Conservation (phyloP, 2,888 invertebrate genomes). For the Rhagonycha fulva region DNA sequence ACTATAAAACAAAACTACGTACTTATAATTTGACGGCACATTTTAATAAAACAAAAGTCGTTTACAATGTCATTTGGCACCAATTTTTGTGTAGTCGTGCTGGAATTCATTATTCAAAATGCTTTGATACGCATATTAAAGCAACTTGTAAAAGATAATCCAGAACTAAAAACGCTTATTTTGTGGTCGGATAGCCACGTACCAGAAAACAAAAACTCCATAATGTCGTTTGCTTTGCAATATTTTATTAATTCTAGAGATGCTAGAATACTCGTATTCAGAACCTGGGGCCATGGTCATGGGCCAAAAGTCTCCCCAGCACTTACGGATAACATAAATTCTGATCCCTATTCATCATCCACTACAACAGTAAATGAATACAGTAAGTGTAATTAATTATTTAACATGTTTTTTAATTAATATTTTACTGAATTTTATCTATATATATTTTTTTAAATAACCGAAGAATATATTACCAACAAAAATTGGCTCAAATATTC, state of each 20-base stretch:
- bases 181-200: constrained; percentile 28
- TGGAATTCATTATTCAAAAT: constrained; percentile 20
- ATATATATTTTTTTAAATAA: too few species aligned
- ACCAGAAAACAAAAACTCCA: constrained; percentile 25
- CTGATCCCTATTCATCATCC: too few species aligned
- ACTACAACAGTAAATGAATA: too few species aligned
- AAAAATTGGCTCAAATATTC: too few species aligned
- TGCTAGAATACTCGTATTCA: too few species aligned
- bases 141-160: constrained; percentile 8
- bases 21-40: constrained; percentile 15
- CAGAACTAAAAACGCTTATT: constrained; percentile 16
- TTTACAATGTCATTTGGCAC: constrained; percentile 22
- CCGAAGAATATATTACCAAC: too few species aligned
- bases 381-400: too few species aligned
- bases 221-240: constrained; percentile 24
- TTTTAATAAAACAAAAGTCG: constrained; percentile 4
- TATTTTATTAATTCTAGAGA: constrained; percentile 5
- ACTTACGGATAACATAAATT: too few species aligned
- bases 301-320: too few species aligned
- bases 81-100: constrained; percentile 13
- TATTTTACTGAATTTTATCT: too few species aligned
- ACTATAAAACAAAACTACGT: constrained; percentile 17
- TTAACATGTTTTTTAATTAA: too few species aligned
- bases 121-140: constrained; percentile 22
- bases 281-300: too few species aligned